phyloP scores from a whole-genome alignment of 1,140 invertebrate species.

The Drosophila sturtevanti region DNA sequence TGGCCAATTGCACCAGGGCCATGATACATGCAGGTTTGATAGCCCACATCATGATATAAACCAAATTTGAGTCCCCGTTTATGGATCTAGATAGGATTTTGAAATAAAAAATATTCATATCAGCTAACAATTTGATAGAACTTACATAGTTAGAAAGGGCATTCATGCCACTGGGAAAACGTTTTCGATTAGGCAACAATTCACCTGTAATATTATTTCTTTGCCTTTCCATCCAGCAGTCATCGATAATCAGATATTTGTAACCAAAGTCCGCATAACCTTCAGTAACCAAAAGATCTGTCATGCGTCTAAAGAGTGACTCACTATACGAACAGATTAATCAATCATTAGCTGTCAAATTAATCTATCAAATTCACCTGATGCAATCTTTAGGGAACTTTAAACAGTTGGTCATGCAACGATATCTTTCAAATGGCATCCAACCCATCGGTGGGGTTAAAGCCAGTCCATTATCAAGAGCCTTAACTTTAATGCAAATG shows the following conservation, averaged over 20 bases:
- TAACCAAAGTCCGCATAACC: constrained; percentile 95
- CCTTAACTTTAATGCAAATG: constrained; percentile 33
- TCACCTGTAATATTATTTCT: constrained; percentile 87
- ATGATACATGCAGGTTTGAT: constrained; percentile 95
- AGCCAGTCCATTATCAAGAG: constrained; percentile 91
- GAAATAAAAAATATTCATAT: background rate
- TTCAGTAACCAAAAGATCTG: constrained; percentile 93
- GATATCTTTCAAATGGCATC: constrained; percentile 95
- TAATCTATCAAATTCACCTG: constrained; percentile 85
- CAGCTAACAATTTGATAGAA: constrained; percentile 18
- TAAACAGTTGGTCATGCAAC: constrained; percentile 95
- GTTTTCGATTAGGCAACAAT: constrained; percentile 90
- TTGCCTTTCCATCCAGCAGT: constrained; percentile 95
- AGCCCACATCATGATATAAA: constrained; percentile 98
- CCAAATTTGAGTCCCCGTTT: constrained; percentile 96
- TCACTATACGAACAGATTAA: constrained; percentile 86
- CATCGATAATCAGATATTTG: constrained; percentile 96
- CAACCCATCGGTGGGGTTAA: constrained; percentile 93
- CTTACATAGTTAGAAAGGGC: constrained; percentile 95
- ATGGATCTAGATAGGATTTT: constrained; percentile 89
- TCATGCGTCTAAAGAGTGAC: constrained; percentile 94
- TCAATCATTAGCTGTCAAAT: constrained; percentile 49
- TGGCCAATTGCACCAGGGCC: constrained; percentile 95
- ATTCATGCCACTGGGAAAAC: constrained; percentile 96
- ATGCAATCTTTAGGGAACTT: constrained; percentile 96